Base-by-base conservation (phyloP, 64 coral and sea anemone genomes). In the Montipora cactus region DNA sequence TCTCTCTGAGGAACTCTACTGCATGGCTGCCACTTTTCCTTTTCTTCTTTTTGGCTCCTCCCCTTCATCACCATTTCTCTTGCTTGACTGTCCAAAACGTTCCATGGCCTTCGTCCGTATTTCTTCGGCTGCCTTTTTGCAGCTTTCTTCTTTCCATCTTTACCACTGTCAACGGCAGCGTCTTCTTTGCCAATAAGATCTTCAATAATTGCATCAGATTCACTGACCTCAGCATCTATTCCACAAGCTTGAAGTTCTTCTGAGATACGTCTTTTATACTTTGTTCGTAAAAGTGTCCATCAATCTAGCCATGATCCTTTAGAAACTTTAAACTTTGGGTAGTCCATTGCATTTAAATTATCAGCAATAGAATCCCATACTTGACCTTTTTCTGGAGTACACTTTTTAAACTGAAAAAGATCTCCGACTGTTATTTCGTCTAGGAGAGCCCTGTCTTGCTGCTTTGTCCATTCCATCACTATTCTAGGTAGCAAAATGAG, bases 1-100 rank as follows among this genome's bases (percentile, higher is more conserved):
- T 78, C 12, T 51, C 76, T 49, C 76, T 49, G 44, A 78, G 76
- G 47, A 78, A 47, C 45, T 78, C 76, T 14, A 49, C 76, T 49
- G 66, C 25, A 81, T 91, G 77, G 69, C 78, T 91, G 51, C 89
- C 89, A 81, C 68, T 91, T 9, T 44, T 80, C 79, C 89, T 81
- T 91, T 79, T 76, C 78, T 81, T 55, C 46, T 23, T 28, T 67
- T 75, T 46, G 14, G 18, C 19, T 49, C 53, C 67, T 91, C 89
- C 78, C 50, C 64, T 44, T 89, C 74, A 58, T 89, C 66, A 55
- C 59, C 88, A 80, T 69, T 72, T 91, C 66, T 61, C 49, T 66
- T 69, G 49, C 64, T 68, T 15, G 76, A 19, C 77, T 91, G 22
- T 57, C 89, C 89, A 55, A 91, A 50, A n/a, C 78, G 59, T 66